These are phyloP conservation scores for Tragelaphus imberbis DNA, from an alignment of 2,113 vertebrate genomes.

Conservation along the genomic window DNA sequence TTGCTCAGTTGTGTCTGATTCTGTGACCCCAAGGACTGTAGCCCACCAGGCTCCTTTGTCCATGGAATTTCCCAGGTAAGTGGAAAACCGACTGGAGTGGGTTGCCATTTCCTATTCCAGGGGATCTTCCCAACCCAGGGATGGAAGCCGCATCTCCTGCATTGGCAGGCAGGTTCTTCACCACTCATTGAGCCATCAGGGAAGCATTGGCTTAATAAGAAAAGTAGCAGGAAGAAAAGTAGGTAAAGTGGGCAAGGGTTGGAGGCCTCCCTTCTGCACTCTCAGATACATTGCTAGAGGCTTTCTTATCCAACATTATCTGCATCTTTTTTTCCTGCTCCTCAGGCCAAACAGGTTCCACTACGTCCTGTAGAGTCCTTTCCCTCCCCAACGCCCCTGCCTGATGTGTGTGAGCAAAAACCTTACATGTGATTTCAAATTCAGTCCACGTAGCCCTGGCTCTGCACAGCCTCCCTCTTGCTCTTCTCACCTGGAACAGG, in stretches of 20 bases:
- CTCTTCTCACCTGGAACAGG: background rate
- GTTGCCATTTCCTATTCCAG: background rate
- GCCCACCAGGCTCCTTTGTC: background rate
- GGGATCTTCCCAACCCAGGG: background rate
- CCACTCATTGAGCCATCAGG: background rate
- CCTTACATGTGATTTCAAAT: background rate
- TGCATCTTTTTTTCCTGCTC: background rate
- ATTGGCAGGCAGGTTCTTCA: background rate
- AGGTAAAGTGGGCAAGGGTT: background rate
- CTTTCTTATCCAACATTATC: background rate
- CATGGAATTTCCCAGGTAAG: background rate
- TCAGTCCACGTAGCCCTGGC: background rate
- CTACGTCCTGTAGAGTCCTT: background rate
- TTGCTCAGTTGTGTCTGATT: background rate
- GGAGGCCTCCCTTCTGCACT: background rate
- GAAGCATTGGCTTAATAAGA: background rate
- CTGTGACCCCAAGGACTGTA: background rate
- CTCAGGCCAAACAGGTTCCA: background rate
- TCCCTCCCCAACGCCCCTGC: background rate
- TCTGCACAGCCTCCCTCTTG: background rate
- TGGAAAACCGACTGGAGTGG: background rate
- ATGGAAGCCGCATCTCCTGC: background rate
- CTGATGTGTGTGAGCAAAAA: background rate
- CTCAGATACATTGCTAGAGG: background rate
- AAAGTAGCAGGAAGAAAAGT: background rate